Evolutionary conservation across 2,113 vertebrate species (phyloP), one percentile per base, ranked within the genome.

Genomic region (Pygathrix nemaeus): DNA sequence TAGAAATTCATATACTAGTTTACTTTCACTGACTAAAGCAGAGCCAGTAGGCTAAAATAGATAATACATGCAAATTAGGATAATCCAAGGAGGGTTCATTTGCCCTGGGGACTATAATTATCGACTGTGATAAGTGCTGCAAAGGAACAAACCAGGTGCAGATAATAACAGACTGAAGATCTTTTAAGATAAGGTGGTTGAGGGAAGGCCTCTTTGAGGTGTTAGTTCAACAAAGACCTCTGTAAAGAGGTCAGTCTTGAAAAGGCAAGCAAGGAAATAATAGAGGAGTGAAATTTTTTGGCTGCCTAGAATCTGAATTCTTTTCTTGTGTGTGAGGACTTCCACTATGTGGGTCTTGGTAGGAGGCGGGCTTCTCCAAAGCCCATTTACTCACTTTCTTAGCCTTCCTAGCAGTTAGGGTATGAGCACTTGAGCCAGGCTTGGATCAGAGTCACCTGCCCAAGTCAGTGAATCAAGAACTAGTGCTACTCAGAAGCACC

Each of bases 31-130:
- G 40, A 88, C 17, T 86, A 82, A 87, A 87, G 80, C 52, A 82
- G n/a, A 92, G 72, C 80, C 79, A 90, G 20, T 43, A 59, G 27
- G 23, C 75, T 82, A 70, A 91, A 91, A 94, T 73, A 95, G 85
- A 76, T 52, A 48, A 38, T n/a, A 40, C 16, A 55, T 17, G 61
- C 75, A 61, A 76, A 61, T 81, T 81, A 81, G 40, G 43, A 59
- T 94, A 83, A 94, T 50, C 83, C 76, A 78, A 45, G 48, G 30
- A 72, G 17, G 11, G 61, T 76, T 43, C 59, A 64, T 30, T 64
- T 64, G 12, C 61, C 12, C 61, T 64, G 12, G 61, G 61, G 5
- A 64, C 61, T 30, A 10, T 52, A 40, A 25, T 25, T 32, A 87
- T 88, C 43, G 90, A 89, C 76, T 59, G 50, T 21, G 61, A 13